A percentile compares a stretch with the other conserved stretches of the same genome.
Conservation (phyloP, 2,797 vertebrate species). For the Caiman crocodilus region DNA sequence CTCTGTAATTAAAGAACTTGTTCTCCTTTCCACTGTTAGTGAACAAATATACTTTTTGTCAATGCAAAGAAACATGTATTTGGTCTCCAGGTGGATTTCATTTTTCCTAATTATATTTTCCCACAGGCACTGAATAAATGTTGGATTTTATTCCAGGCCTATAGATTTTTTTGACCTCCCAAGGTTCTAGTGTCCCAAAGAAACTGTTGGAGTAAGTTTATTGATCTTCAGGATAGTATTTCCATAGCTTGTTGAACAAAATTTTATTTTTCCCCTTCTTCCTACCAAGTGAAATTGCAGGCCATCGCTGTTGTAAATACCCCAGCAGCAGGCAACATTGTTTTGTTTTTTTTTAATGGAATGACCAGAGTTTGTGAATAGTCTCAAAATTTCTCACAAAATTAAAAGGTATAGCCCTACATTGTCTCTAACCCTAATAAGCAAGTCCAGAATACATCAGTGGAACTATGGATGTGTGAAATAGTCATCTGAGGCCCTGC, state of each 20-base stretch:
- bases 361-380: background rate
- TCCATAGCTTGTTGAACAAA: background rate
- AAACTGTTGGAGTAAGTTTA: background rate
- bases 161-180: background rate
- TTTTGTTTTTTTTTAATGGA: background rate
- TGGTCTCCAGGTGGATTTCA: background rate
- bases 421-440: background rate
- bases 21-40: conserved; percentile 30
- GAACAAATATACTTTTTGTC: conserved; percentile 46
- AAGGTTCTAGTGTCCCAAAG: background rate
- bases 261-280: background rate
- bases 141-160: background rate
- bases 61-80: background rate
- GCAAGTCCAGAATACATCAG: background rate
- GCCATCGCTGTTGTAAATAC: background rate
- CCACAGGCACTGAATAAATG: background rate
- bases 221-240: background rate
- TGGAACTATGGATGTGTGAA: background rate
- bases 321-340: background rate
- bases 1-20: conserved; percentile 22
- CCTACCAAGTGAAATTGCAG: background rate
- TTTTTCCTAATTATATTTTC: background rate
- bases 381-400: background rate
- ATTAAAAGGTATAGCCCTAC: background rate
- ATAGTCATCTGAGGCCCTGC: background rate